phyloP scores from a whole-genome alignment of 2,888 invertebrate genomes.

The Lasioglossum malachurum region DNA sequence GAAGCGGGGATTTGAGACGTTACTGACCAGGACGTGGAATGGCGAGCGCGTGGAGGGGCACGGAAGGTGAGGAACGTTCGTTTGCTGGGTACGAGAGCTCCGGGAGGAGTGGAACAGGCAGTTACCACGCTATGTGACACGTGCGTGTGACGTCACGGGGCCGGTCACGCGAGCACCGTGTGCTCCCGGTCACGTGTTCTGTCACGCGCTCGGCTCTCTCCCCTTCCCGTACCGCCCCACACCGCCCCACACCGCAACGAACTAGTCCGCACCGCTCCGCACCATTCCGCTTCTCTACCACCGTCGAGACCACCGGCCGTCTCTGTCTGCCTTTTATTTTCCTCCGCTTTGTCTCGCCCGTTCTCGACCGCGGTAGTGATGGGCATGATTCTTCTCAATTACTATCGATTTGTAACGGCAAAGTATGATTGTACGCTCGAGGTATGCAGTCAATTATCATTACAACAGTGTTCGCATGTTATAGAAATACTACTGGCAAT shows the following conservation, averaged over 20 bases:
- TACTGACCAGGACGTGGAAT: slow-evolving; percentile 71
- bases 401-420: background rate
- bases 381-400: slow-evolving; percentile 6
- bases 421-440: background rate
- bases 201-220: slow-evolving; percentile 80
- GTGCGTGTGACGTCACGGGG: slow-evolving; percentile 84
- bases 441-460: background rate
- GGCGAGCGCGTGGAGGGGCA: slow-evolving; percentile 46
- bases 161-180: slow-evolving; percentile 84
- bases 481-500: background rate
- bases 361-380: background rate
- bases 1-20: slow-evolving; percentile 72
- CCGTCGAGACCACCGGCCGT: slow-evolving; percentile 10
- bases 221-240: slow-evolving; percentile 11
- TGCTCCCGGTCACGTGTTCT: slow-evolving; percentile 84
- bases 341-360: slow-evolving; percentile 23
- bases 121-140: slow-evolving; percentile 83
- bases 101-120: slow-evolving; percentile 61
- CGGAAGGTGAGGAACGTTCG: slow-evolving; percentile 63
- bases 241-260: background rate
- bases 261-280: background rate
- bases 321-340: slow-evolving; percentile 39
- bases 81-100: slow-evolving; percentile 32
- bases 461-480: too few species aligned
- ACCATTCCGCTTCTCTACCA: slow-evolving; percentile 41